Conservation (phyloP, 2,113 vertebrate species). For the Coracopsis vasa region DNA sequence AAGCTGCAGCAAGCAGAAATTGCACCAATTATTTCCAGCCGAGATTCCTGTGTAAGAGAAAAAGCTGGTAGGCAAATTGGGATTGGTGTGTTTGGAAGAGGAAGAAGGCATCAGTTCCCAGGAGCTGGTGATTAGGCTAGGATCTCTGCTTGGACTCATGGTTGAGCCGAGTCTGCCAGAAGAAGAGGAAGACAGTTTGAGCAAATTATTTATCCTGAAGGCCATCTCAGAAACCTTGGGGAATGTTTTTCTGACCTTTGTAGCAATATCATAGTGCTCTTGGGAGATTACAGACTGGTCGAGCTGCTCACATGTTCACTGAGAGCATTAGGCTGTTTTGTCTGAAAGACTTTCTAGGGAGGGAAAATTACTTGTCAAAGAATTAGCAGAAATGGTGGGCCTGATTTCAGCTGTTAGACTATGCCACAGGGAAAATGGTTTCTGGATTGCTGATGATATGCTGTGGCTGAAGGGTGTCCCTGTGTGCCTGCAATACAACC, state of each 20-base stretch:
- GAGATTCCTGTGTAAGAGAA: not conserved
- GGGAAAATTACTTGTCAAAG: not conserved
- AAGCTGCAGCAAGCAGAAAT: not conserved
- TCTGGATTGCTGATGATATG: not conserved
- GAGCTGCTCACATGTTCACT: not conserved
- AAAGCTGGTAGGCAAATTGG: not conserved
- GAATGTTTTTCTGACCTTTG: not conserved
- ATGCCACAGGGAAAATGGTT: not conserved
- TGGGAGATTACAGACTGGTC: not conserved
- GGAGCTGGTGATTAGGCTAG: not conserved
- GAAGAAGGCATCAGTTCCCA: not conserved
- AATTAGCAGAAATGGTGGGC: not conserved
- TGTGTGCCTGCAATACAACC: not conserved
- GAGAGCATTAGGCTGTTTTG: not conserved
- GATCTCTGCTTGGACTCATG: not conserved
- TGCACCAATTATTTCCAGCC: slow-evolving; percentile 4
- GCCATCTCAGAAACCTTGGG: not conserved
- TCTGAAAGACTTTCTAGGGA: not conserved
- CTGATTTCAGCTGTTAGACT: not conserved
- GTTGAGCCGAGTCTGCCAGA: not conserved
- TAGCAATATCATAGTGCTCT: not conserved
- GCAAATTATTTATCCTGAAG: not conserved
- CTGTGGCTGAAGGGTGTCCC: not conserved
- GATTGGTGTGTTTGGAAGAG: not conserved
- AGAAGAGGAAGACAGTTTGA: not conserved